phyloP scores from a whole-genome alignment of 2,888 invertebrate species.

The Drosophila cracens region DNA sequence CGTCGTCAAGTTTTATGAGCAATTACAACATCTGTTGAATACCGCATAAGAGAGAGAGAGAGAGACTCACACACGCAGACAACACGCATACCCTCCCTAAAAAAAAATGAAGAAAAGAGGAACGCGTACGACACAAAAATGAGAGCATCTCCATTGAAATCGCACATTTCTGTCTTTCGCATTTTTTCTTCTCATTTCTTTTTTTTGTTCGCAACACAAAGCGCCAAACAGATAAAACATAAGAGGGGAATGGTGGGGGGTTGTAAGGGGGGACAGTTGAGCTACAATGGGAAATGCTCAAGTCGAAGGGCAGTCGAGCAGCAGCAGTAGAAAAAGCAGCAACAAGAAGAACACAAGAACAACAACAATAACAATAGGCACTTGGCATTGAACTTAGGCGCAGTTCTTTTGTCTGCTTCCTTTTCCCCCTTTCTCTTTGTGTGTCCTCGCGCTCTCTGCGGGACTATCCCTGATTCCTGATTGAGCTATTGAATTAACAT shows the following conservation, averaged over 20 bases:
- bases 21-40: constrained; percentile 82
- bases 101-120: constrained; percentile 27
- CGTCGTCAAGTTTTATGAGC: constrained; percentile 82
- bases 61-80: constrained; percentile 18
- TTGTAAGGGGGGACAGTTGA: background rate
- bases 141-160: constrained; percentile 55
- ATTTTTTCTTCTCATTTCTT: constrained; percentile 19
- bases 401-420: constrained; percentile 44
- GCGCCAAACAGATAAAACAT: constrained; percentile 60
- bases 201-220: constrained; percentile 53
- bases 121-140: constrained; percentile 36
- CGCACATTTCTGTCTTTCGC: constrained; percentile 43
- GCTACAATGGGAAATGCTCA: constrained; percentile 56
- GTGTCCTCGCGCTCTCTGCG: constrained; percentile 1
- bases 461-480: constrained; percentile 53
- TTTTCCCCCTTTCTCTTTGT: background rate
- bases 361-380: constrained; percentile 45
- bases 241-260: constrained; percentile 1
- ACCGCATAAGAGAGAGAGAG: constrained; percentile 56
- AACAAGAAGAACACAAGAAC: constrained; percentile 28
- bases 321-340: constrained; percentile 26
- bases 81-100: constrained; percentile 18
- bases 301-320: constrained; percentile 52
- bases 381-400: constrained; percentile 76
- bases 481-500: constrained; percentile 78